Evolutionary conservation across 2,113 vertebrate species (phyloP).

Genomic region (Orthonyx spaldingii): DNA sequence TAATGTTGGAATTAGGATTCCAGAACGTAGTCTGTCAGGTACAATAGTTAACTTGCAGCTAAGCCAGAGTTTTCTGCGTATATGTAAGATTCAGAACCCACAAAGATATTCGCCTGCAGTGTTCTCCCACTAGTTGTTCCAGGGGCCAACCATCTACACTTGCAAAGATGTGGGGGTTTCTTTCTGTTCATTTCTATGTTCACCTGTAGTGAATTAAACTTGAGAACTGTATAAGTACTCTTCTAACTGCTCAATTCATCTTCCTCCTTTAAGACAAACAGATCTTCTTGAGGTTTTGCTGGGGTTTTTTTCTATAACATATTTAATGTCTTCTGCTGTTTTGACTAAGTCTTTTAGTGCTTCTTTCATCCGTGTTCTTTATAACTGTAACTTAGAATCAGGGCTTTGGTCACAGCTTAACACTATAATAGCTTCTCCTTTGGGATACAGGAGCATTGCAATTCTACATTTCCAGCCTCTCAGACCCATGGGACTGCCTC

Average conservation of each 20-base stretch:
- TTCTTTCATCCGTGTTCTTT: neutral
- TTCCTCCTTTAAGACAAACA: neutral
- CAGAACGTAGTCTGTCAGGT: neutral
- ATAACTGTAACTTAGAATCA: neutral
- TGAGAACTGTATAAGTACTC: neutral
- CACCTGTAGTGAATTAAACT: neutral
- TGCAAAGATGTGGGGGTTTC: rapidly evolving
- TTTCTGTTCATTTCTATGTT: neutral
- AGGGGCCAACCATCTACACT: neutral
- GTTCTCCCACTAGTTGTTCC: neutral
- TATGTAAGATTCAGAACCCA: neutral
- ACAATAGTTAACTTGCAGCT: neutral
- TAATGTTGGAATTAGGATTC: neutral
- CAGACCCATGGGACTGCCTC: neutral
- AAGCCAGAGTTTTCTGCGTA: neutral
- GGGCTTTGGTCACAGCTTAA: neutral
- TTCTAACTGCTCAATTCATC: neutral
- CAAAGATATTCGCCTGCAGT: neutral
- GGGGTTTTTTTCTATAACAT: neutral
- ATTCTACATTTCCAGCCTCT: neutral
- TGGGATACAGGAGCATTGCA: neutral
- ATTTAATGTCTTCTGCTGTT: neutral
- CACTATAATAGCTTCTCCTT: neutral
- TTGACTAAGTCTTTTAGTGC: neutral
- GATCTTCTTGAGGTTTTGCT: neutral